Evolutionary conservation across 2,888 invertebrate genomes (phyloP).

Genomic region (Thereva nobilitata): DNA sequence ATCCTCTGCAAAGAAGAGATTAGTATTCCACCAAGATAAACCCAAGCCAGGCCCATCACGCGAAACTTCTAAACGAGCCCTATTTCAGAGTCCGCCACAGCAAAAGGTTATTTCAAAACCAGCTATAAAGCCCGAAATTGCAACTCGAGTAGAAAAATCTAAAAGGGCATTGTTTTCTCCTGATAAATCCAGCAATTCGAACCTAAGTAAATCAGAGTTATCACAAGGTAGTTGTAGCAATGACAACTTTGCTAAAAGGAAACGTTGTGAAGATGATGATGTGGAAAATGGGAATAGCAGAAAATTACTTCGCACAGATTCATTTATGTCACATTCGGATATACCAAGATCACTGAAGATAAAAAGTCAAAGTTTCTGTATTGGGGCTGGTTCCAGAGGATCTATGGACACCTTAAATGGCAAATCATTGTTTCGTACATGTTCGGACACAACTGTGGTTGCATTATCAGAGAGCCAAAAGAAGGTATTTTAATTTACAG

Average conservation of each 20-base stretch:
- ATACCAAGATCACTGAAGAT: conserved; percentile 55
- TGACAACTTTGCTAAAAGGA: conserved; percentile 49
- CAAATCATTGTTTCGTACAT: conserved; percentile 42
- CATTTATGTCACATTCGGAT: conserved; percentile 37
- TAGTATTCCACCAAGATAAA: conserved; percentile 48
- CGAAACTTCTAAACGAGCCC: conserved; percentile 70
- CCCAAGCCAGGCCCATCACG: conserved; percentile 55
- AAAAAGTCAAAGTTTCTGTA: conserved; percentile 57
- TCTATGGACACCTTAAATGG: conserved; percentile 23
- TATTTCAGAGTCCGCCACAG: conserved; percentile 74
- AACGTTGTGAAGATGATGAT: conserved; percentile 50
- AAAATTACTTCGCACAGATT: conserved; percentile 18
- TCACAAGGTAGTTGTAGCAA: neutral
- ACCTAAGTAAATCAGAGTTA: conserved; percentile 22
- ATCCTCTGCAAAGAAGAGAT: conserved; percentile 52
- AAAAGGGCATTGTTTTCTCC: conserved; percentile 72
- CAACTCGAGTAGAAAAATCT: conserved; percentile 63
- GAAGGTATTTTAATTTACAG: conserved; percentile 47
- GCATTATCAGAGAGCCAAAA: conserved; percentile 55
- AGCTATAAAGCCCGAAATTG: conserved; percentile 57
- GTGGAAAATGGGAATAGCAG: conserved; percentile 39
- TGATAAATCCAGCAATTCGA: conserved; percentile 49
- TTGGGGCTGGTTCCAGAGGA: conserved; percentile 52
- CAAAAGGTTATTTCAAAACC: conserved; percentile 49
- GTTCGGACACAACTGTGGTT: conserved; percentile 43